Conservation (phyloP, 2,797 vertebrate genomes). For the Tadarida brasiliensis region DNA sequence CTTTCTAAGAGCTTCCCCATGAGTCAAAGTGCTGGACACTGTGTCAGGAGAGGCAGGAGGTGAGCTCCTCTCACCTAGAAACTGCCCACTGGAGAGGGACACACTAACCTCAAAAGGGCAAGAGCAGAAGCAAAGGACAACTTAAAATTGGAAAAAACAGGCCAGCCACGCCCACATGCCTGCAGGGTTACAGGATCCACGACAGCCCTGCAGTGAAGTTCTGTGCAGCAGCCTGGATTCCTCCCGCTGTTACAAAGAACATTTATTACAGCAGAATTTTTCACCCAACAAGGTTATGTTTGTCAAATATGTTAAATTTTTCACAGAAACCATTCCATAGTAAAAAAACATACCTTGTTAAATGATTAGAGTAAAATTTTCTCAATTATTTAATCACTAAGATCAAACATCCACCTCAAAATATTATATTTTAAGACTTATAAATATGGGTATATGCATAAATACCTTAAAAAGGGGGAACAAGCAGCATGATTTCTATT, state of each 20-base stretch:
- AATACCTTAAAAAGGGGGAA: neutral
- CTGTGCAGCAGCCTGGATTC: neutral
- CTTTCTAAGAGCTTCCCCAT: neutral
- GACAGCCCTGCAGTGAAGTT: neutral
- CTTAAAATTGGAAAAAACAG: too few species aligned
- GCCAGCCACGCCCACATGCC: rapidly evolving
- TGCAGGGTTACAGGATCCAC: neutral
- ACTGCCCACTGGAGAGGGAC: neutral
- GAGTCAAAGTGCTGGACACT: rapidly evolving
- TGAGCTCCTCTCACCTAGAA: neutral
- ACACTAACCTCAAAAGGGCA: neutral
- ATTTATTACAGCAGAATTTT: neutral
- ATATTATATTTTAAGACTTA: neutral
- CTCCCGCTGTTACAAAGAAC: neutral
- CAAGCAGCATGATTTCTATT: neutral
- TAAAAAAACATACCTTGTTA: neutral
- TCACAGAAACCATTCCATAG: neutral
- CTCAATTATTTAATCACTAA: neutral
- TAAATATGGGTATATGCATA: rapidly evolving
- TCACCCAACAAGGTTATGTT: neutral
- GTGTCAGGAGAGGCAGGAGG: neutral
- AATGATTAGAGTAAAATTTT: neutral
- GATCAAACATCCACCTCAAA: neutral
- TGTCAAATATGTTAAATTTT: neutral
- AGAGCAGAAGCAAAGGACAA: neutral